Evolutionary conservation across 1,140 invertebrate species (phyloP).

Genomic region (Bicyclus anynana): DNA sequence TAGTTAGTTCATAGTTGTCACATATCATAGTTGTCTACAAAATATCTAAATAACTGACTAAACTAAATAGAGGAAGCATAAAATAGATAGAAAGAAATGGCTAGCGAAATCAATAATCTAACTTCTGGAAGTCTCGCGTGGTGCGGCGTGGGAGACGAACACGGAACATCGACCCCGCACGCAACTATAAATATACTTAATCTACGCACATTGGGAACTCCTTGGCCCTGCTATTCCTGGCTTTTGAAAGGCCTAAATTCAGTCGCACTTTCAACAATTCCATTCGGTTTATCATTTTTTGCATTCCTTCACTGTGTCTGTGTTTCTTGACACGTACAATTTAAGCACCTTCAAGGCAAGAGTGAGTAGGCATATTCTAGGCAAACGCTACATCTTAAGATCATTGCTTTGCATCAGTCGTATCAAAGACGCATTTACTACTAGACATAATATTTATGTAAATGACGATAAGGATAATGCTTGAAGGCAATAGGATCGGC

Average conservation of each 20-base stretch:
- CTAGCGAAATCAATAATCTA: slow-evolving; percentile 15
- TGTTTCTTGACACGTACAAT: neutral
- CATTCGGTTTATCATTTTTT: slow-evolving; percentile 15
- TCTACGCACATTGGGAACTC: slow-evolving; percentile 52
- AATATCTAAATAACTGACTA: too few relatives aligned
- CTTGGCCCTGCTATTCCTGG: slow-evolving; percentile 28
- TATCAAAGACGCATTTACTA: too few relatives aligned
- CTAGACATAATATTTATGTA: too few relatives aligned
- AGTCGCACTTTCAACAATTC: slow-evolving; percentile 18
- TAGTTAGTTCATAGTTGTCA: too few relatives aligned
- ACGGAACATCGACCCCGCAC: slow-evolving; percentile 63
- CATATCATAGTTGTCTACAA: too few relatives aligned
- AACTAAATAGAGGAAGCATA: neutral
- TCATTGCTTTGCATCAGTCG: too few relatives aligned
- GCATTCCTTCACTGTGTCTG: neutral
- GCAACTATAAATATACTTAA: slow-evolving; percentile 70
- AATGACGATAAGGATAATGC: too few relatives aligned
- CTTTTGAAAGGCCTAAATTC: slow-evolving; percentile 26
- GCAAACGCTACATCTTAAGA: too few relatives aligned
- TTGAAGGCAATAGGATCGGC: too few relatives aligned
- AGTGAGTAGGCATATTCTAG: too few relatives aligned
- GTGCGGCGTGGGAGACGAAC: slow-evolving; percentile 25
- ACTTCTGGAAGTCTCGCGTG: slow-evolving; percentile 1
- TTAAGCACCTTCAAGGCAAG: too few relatives aligned
- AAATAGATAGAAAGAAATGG: neutral